These are phyloP conservation scores for Motacilla alba DNA, from an alignment of 2,113 vertebrate genomes.

Conservation along the genomic window DNA sequence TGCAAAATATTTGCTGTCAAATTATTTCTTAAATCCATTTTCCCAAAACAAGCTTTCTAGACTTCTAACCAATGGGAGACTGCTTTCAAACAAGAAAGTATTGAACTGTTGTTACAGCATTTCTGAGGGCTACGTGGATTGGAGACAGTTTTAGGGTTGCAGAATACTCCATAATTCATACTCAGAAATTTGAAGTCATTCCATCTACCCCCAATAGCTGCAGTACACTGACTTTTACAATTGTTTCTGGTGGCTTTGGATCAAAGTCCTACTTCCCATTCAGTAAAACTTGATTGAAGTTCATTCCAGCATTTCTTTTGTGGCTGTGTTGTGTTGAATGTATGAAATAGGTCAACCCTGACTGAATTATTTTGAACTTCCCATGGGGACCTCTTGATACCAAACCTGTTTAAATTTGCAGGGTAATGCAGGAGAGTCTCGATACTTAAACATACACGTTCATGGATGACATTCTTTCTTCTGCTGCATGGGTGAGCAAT, in stretches of 20 bases:
- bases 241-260: neutral
- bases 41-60: neutral
- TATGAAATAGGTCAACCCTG: slow-evolving; percentile 27
- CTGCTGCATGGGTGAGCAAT: slow-evolving; percentile 37
- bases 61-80: neutral
- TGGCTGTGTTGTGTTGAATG: neutral
- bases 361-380: slow-evolving; percentile 15
- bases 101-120: neutral
- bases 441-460: neutral
- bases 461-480: slow-evolving; percentile 8
- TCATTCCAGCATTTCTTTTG: neutral
- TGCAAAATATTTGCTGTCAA: slow-evolving; percentile 7
- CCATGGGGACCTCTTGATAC: slow-evolving; percentile 7
- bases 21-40: slow-evolving; percentile 31
- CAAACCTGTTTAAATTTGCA: slow-evolving; percentile 29
- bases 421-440: neutral
- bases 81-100: neutral
- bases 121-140: neutral
- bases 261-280: neutral
- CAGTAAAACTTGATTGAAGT: neutral
- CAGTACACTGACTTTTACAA: neutral
- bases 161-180: neutral
- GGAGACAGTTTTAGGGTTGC: neutral
- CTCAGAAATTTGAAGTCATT: neutral
- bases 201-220: neutral